Conservation (phyloP, 2,888 invertebrate species). For the Drosophila borealis region DNA sequence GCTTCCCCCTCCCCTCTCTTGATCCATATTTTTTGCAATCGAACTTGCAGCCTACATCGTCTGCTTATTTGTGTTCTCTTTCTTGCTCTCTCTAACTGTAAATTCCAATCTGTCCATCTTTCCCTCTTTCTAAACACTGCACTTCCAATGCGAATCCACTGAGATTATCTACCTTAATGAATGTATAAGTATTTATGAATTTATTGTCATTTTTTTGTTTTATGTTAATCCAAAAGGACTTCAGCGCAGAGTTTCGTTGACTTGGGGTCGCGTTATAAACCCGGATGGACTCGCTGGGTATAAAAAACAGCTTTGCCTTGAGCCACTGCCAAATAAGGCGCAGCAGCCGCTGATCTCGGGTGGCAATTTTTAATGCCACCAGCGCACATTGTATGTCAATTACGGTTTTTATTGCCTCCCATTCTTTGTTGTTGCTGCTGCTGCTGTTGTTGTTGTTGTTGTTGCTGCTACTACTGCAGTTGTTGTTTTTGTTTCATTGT, state of each 20-base stretch:
- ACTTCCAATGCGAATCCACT: too few relatives aligned
- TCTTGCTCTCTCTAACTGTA: too few relatives aligned
- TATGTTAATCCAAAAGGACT: too few relatives aligned
- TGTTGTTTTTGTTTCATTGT: conserved; percentile 38
- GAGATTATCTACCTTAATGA: too few relatives aligned
- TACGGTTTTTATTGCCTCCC: conserved; percentile 43
- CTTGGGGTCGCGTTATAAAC: conserved; percentile 1
- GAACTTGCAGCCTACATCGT: too few relatives aligned
- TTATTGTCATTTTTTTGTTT: neutral
- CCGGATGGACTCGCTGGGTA: conserved; percentile 23
- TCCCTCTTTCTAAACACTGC: too few relatives aligned
- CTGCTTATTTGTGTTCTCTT: too few relatives aligned
- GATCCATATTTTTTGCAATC: too few relatives aligned
- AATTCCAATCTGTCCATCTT: too few relatives aligned
- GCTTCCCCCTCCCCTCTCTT: too few relatives aligned
- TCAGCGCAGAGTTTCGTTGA: too few relatives aligned
- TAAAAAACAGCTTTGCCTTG: conserved; percentile 14
- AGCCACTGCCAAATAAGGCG: conserved; percentile 44
- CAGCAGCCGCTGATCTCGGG: conserved; percentile 12
- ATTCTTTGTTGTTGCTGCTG: conserved; percentile 14
- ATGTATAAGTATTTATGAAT: neutral
- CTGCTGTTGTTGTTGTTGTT: conserved; percentile 22
- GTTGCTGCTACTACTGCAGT: conserved; percentile 1
- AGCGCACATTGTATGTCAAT: conserved; percentile 40
- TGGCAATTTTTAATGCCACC: conserved; percentile 29